phyloP scores from a whole-genome alignment of 2,113 vertebrate genomes.

The Pygoscelis adeliae region DNA sequence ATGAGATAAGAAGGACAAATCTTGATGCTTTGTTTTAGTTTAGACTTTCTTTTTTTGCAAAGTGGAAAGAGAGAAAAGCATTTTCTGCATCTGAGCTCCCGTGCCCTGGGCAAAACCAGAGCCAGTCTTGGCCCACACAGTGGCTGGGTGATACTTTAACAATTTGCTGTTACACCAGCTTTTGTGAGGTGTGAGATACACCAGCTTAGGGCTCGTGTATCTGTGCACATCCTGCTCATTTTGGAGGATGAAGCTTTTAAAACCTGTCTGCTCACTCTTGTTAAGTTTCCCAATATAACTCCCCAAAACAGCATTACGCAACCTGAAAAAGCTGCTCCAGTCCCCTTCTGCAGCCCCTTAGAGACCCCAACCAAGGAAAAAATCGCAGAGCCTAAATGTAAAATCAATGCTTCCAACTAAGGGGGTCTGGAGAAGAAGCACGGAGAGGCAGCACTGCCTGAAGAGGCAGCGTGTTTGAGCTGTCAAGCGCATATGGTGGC shows the following conservation, averaged over 20 bases:
- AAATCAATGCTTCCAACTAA: background rate
- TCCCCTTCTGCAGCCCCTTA: background rate
- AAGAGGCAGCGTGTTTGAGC: background rate
- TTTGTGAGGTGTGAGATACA: background rate
- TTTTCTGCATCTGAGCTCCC: background rate
- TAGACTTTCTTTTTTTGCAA: background rate
- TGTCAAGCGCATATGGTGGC: background rate
- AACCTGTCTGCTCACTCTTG: background rate
- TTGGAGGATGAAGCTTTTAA: background rate
- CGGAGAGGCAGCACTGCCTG: background rate
- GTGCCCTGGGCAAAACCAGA: background rate
- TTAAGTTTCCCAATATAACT: background rate
- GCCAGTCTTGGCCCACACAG: background rate
- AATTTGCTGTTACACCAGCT: background rate
- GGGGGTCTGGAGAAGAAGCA: background rate
- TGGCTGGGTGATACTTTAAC: background rate
- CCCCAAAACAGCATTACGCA: background rate
- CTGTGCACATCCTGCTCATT: background rate
- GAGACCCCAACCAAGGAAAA: background rate
- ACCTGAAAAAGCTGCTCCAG: background rate
- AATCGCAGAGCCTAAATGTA: background rate
- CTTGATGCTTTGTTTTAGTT: background rate
- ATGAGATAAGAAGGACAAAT: background rate
- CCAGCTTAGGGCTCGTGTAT: no score
- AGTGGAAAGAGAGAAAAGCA: background rate